Evolutionary conservation across 2,113 vertebrate genomes (phyloP), one percentile per base, ranked within the genome.

Genomic region (Gorilla gorilla): DNA sequence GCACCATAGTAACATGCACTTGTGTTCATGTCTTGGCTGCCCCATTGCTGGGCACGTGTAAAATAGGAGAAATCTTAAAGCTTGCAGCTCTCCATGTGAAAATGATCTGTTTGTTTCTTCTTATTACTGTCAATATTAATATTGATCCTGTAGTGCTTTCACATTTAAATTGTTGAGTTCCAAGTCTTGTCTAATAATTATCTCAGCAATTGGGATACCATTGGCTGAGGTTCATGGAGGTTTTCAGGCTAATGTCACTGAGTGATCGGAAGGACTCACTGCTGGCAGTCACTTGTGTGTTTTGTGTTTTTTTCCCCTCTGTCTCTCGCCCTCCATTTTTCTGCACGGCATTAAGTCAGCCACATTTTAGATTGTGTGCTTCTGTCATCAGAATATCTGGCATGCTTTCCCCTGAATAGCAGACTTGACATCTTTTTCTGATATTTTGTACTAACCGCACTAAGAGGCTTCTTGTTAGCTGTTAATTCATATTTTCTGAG

Each of bases 61-160:
- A 12, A 6, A 14, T 1, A 17, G 52, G 40, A 22, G 27, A 14
- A 25, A 45, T 18, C 45, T 20, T 20, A 11, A 55, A 70, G 12
- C 8, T 9, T 16, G 6, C 10, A 8, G 61, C 68, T 43, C 16
- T 66, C 20, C 2, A 0, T 8, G 5, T 13, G 30, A 32, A 38
- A 32, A 6, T 22, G 3, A 6, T 22, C 20, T 0, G 1, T 16
- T 16, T 9, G 16, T 18, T 6, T 30, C 30, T 22, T 7, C 30
- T 22, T 7, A 6, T 0, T 23, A 6, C 20, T 4, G 1, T 38
- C 18, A 0, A 1, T 6, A 0, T 27, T 12, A 3, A 1, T 1
- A 1, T 25, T 10, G 14, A 55, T 6, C 50, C 32, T 13, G 48
- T 3, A 10, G 79, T 50, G 68, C 2, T 6, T 20, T 61, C 48